Evolutionary conservation across 1,140 invertebrate species (phyloP), one percentile per base, ranked within the genome.

Genomic region (Caenorhabditis latens): DNA sequence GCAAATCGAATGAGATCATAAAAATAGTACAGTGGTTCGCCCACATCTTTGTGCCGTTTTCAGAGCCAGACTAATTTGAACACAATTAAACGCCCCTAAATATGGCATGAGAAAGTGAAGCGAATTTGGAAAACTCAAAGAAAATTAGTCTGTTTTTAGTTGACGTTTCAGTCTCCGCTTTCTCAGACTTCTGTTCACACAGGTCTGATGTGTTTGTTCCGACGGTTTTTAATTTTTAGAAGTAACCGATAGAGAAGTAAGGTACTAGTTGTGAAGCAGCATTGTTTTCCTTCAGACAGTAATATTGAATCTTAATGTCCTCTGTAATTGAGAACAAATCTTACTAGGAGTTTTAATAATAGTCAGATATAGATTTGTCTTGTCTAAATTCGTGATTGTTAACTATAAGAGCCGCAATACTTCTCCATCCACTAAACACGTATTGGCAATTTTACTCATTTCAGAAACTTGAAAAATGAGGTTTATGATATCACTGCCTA

Each of bases 51-150:
- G 21, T 32, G 46, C 0, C 11, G 11, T 46, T 24, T 46, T 24
- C 42, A 5, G 6, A 2, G 16, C 65, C 16, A 71, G 65, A 71
- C 65, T 32, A 71, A 24, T 71, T 71, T 4, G 19, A 9, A n/a
- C 1, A 7, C 65, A 46, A 71, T 71, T 71, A 43, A 71, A 71
- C 65, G 42, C 65, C 42, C 32, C 40, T n/a, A 43, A 46, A 71
- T 19, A 43, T 43, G 40, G 40, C 40, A 71, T 71, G 65, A 71
- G 65, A 71, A 71, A 71, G 16, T 43, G 65, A 71, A 71, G 11
- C 14, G 65, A 24, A 71, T 42, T 71, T 46, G 65, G 11, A 71
- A 46, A 71, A 43, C 40, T 21, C n/a, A n/a, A 14, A 40, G 65
- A 46, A 71, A 43, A 43, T 71, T 46, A 71, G 65, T 71, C 65